A percentile compares a stretch with the other conserved stretches of the same genome.
Evolutionary conservation across 1,140 invertebrate genomes (phyloP).

Genomic region (Meloidogyne chitwoodi): DNA sequence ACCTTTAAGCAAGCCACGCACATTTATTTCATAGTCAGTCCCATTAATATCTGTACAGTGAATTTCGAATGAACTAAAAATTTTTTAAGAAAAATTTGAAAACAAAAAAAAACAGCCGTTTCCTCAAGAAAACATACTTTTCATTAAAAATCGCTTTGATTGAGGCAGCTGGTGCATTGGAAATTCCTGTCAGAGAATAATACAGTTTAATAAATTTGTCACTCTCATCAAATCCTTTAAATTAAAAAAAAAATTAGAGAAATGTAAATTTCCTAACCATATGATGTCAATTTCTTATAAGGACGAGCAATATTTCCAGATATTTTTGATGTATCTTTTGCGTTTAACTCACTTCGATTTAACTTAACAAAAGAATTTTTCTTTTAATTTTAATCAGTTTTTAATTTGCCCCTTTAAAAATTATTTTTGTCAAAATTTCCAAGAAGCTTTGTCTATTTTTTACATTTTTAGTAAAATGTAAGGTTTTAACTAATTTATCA

Average conservation of each 20-base stretch:
- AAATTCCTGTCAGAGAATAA: conserved; percentile 39
- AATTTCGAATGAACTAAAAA: conserved; percentile 45
- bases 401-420: too few species aligned
- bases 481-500: neutral
- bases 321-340: neutral
- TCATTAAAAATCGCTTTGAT: conserved; percentile 31
- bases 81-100: neutral
- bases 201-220: conserved; percentile 52
- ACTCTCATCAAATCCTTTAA: conserved; percentile 49
- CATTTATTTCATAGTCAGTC: conserved; percentile 38
- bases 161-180: conserved; percentile 23
- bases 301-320: conserved; percentile 18
- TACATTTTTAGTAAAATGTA: neutral
- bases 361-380: neutral
- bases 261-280: conserved; percentile 22
- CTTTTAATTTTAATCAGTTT: neutral
- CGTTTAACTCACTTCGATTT: neutral
- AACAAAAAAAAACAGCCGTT: neutral
- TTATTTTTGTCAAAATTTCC: too few species aligned
- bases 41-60: conserved; percentile 35
- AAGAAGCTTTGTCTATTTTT: neutral
- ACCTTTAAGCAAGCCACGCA: conserved; percentile 30
- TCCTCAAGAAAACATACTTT: conserved; percentile 24
- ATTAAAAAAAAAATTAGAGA: neutral
- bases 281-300: conserved; percentile 43